Base-by-base conservation (phyloP, 2,797 vertebrate genomes). In the Syndactyla subalaris region DNA sequence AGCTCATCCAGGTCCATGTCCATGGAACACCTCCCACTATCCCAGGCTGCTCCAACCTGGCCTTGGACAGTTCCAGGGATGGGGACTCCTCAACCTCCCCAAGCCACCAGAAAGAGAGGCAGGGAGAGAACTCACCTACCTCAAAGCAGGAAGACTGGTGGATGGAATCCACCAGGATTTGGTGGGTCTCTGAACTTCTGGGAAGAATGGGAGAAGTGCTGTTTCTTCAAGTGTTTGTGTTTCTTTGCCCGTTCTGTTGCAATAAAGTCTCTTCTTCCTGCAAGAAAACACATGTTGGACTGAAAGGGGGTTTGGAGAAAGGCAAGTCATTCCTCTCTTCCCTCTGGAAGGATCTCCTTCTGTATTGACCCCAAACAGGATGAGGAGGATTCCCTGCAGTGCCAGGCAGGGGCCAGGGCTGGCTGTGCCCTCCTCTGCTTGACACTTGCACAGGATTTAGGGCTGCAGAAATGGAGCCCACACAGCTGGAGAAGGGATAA, bases 241-340 rank as follows among this genome's bases (percentile, higher is more conserved):
- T 83, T 85, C 73, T 94, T 91, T 87, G 89, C 39, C 52, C 4
- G 27, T 54, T 91, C 32, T 61, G 61, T 59, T 76, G 81, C 20
- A 23, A 72, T 89, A 79, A 95, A 84, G 62, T 27, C 73, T 96
- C 96, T 97, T 98, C 94, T 96, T 95, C 96, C 97, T 98, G 95
- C 55, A 97, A 97, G 4, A 63, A 76, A 95, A 94, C 0, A 71
- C 12, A 71, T 0, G 6, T 36, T 85, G n/a, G 30, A 65, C 59
- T 81, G 43, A 95, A 81, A 21, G 19, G 22, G 20, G 24, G 23
- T 15, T 41, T 81, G 62, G 7, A 93, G 89, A 66, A 80, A 62
- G 63, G 52, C 8, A 70, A 62, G 43, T 14, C 54, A 67, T 43
- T 68, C 30, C 10, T 9, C 2, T 39, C 5, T n/a, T 51, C 13